A percentile compares a stretch with the other conserved stretches of the same genome.
These are phyloP conservation scores for Sterna hirundo DNA, from an alignment of 2,113 vertebrate genomes.

Conservation along the genomic window DNA sequence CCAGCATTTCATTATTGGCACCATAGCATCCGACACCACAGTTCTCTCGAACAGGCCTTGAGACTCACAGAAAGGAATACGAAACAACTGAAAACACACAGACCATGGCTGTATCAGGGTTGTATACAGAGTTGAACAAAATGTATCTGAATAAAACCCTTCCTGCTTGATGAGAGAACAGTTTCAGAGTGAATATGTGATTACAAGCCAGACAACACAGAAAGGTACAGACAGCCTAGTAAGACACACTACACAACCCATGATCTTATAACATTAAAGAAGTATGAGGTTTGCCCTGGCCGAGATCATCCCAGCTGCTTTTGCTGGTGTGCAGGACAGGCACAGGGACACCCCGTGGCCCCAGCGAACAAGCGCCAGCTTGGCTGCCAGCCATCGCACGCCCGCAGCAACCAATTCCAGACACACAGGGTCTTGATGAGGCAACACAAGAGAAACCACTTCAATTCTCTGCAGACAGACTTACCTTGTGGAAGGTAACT, in stretches of 20 bases:
- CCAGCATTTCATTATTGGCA: background rate
- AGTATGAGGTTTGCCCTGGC: background rate
- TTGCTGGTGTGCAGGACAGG: background rate
- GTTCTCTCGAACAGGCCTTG: background rate
- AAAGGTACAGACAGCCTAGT: background rate
- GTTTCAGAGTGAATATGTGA: background rate
- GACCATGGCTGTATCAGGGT: fast-evolving
- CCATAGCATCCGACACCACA: background rate
- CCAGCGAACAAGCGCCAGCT: background rate
- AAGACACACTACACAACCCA: background rate
- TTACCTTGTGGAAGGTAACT: background rate
- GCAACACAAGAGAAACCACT: background rate
- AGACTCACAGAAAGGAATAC: background rate
- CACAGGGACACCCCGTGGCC: background rate
- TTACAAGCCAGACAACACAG: background rate
- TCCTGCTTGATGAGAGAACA: background rate
- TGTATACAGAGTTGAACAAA: background rate
- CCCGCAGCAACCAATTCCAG: background rate
- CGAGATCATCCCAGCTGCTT: background rate
- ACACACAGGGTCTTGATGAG: background rate
- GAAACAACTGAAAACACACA: background rate
- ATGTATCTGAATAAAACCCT: background rate
- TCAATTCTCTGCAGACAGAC: background rate
- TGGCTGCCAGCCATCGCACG: background rate
- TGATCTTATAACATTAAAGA: background rate